Evolutionary conservation across 2,113 vertebrate species (phyloP).

Genomic region (Periophthalmodon schlosseri): DNA sequence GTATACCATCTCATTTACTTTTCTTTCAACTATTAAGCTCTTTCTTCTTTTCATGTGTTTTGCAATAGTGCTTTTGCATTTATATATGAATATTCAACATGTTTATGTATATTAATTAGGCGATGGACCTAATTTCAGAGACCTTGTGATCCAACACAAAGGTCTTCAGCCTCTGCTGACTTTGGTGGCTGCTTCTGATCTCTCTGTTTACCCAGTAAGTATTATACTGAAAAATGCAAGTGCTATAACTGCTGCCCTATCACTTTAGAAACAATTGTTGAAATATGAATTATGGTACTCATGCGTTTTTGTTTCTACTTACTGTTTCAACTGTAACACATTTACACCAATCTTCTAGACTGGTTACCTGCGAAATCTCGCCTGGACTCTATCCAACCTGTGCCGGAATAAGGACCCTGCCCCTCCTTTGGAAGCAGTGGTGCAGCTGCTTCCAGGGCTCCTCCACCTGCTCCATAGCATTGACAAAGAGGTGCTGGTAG

Average conservation of each 20-base stretch:
- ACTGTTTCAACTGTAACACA: not conserved
- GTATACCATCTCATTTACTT: not conserved
- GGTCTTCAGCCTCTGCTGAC: conserved; percentile 82
- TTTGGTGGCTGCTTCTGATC: conserved; percentile 81
- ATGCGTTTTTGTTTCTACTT: not conserved
- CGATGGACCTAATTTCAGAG: conserved; percentile 87
- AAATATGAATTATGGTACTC: not conserved
- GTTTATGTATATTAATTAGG: conserved; percentile 75
- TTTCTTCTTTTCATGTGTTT: not conserved
- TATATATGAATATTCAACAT: not conserved
- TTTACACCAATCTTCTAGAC: not conserved
- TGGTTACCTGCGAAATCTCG: conserved; percentile 89
- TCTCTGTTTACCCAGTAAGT: conserved; percentile 87
- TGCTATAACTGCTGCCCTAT: not conserved
- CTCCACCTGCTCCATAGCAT: conserved; percentile 83
- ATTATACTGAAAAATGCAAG: not conserved
- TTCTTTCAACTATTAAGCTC: not conserved
- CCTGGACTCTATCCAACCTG: conserved; percentile 96
- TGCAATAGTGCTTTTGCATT: not conserved
- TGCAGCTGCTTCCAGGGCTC: conserved; percentile 87
- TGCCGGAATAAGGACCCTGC: conserved; percentile 97
- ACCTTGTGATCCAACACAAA: conserved; percentile 90
- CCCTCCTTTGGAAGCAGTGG: conserved; percentile 85
- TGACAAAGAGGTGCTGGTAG: conserved; percentile 89
- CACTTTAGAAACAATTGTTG: too few species aligned